These are phyloP conservation scores for Cephus nigrinus DNA, from an alignment of 2,888 invertebrate species.

Conservation along the genomic window DNA sequence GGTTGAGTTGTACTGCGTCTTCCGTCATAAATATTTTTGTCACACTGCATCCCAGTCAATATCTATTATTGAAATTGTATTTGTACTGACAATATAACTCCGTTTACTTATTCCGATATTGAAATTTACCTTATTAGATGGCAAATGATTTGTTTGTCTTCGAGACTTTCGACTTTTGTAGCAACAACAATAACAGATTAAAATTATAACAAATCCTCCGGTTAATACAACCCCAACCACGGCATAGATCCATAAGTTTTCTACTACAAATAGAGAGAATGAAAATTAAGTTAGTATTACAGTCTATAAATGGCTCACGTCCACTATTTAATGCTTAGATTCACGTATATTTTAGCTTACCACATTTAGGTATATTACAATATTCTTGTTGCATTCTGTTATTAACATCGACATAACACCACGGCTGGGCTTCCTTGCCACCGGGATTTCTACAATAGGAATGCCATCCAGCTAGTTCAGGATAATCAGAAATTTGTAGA, in stretches of 20 bases:
- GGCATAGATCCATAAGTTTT: constrained; percentile 85
- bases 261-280: constrained; percentile 69
- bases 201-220: constrained; percentile 69
- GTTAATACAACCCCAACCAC: constrained; percentile 73
- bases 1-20: constrained; percentile 81
- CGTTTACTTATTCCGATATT: neutral
- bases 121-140: constrained; percentile 56
- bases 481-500: constrained; percentile 80
- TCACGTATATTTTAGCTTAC: constrained; percentile 65
- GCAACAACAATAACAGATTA: constrained; percentile 74
- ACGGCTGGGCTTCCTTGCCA: constrained; percentile 82
- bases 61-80: constrained; percentile 39
- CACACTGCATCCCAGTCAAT: constrained; percentile 60
- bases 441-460: constrained; percentile 94
- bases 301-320: neutral
- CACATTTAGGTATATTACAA: constrained; percentile 90
- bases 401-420: constrained; percentile 84
- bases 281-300: constrained; percentile 4
- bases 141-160: constrained; percentile 58
- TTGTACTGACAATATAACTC: neutral
- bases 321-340: neutral
- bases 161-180: constrained; percentile 56
- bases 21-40: constrained; percentile 83
- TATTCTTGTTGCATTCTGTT: constrained; percentile 81
- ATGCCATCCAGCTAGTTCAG: constrained; percentile 87